phyloP scores from a whole-genome alignment of 1,140 invertebrate species.

The Hylaeus anthracinus region DNA sequence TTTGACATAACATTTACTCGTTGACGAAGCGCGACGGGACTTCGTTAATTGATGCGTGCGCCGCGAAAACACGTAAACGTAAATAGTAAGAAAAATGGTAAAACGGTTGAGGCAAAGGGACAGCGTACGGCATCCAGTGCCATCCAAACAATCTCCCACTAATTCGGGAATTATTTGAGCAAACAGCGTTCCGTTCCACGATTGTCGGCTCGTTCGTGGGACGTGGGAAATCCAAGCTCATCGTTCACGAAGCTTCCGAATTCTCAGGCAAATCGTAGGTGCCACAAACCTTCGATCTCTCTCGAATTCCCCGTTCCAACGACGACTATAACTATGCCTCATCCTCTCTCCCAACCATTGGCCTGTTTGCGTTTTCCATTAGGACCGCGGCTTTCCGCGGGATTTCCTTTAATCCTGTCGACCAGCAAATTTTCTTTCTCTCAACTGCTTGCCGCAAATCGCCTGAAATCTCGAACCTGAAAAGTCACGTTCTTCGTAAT shows the following conservation, averaged over 20 bases:
- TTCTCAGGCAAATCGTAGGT: constrained; percentile 41
- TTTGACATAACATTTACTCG: too few species aligned
- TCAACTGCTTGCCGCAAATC: background rate
- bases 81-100: constrained; percentile 15
- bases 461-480: background rate
- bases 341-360: too few species aligned
- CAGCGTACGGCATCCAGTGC: background rate
- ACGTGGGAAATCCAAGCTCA: constrained; percentile 33
- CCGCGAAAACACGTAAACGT: background rate
- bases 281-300: constrained; percentile 21
- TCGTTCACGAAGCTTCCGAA: constrained; percentile 16
- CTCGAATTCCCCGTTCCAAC: background rate
- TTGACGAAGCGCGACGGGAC: background rate
- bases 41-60: background rate
- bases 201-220: constrained; percentile 25
- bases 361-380: constrained; percentile 40
- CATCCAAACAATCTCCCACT: constrained; percentile 18
- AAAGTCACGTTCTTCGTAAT: too few species aligned
- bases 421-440: background rate
- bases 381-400: background rate
- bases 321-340: background rate
- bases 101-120: constrained; percentile 18
- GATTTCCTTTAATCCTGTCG: constrained; percentile 38
- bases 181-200: constrained; percentile 31
- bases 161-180: constrained; percentile 50